Percentiles rank a stretch among this genome's conserved stretches.
Conservation (phyloP, 37 sponge, comb jelly and placozoan genomes). For the Beroe forskalii region DNA sequence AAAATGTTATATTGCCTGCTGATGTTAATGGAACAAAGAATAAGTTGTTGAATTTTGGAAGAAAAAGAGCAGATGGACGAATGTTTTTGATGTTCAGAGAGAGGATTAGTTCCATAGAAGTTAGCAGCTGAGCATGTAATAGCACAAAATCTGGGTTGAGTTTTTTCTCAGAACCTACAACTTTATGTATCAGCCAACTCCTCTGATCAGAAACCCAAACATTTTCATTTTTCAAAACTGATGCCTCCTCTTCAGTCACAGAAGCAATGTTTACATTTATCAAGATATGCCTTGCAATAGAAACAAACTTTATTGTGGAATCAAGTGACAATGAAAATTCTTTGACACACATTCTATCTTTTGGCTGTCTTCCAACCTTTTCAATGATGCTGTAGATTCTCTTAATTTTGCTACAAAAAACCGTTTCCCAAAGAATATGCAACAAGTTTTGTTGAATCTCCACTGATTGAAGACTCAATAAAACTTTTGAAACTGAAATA, state of each 20-base stretch:
- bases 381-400: slow-evolving; percentile 29
- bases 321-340: background rate
- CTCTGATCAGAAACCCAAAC: slow-evolving; percentile 35
- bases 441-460: slow-evolving; percentile 1
- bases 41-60: background rate
- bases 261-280: slow-evolving; percentile 18
- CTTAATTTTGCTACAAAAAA: slow-evolving; percentile 21
- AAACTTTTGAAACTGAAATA: background rate
- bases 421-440: slow-evolving; percentile 40
- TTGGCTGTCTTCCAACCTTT: slow-evolving; percentile 58
- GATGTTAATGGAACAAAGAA: slow-evolving; percentile 9
- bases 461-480: background rate
- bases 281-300: slow-evolving; percentile 35
- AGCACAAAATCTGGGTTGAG: slow-evolving; percentile 48
- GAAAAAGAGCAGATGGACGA: slow-evolving; percentile 40
- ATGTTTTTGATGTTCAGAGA: slow-evolving; percentile 24
- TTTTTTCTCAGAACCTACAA: background rate
- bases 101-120: slow-evolving; percentile 14
- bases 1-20: background rate
- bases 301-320: background rate
- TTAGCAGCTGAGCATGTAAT: slow-evolving; percentile 17
- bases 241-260: background rate
- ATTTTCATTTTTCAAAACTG: slow-evolving; percentile 10
- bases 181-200: slow-evolving; percentile 54
- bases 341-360: slow-evolving; percentile 24